Evolutionary conservation across 2,888 invertebrate species (phyloP).

Genomic region (Pandemis heparana): DNA sequence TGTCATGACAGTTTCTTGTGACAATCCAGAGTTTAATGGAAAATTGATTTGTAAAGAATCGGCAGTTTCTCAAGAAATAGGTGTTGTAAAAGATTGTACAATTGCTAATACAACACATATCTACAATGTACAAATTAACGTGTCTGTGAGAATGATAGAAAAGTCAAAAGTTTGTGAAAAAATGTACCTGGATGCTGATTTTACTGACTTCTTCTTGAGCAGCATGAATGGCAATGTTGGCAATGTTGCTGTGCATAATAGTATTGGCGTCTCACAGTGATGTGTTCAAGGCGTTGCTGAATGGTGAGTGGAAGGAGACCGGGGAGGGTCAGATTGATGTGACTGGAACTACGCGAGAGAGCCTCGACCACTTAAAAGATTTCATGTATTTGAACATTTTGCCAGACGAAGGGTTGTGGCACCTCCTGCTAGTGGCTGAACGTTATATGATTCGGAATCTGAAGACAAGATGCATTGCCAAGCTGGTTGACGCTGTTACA

Average conservation of each 20-base stretch:
- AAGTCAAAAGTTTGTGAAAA: not conserved
- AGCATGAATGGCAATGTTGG: slow-evolving; percentile 66
- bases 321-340: slow-evolving; percentile 58
- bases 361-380: slow-evolving; percentile 60
- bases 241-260: slow-evolving; percentile 59
- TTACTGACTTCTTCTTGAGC: slow-evolving; percentile 64
- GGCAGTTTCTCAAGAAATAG: not conserved
- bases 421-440: slow-evolving; percentile 59
- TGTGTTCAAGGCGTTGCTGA: slow-evolving; percentile 60
- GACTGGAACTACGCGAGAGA: slow-evolving; percentile 55
- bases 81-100: not conserved
- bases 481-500: slow-evolving; percentile 51
- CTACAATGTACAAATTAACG: not conserved
- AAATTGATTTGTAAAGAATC: not conserved
- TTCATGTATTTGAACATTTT: slow-evolving; percentile 61
- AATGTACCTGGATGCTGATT: slow-evolving; percentile 60
- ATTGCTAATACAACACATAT: no score
- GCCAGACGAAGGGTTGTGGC: slow-evolving; percentile 57
- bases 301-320: slow-evolving; percentile 62
- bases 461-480: slow-evolving; percentile 60
- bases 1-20: not conserved
- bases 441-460: slow-evolving; percentile 66
- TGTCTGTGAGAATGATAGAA: slow-evolving; percentile 2
- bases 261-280: slow-evolving; percentile 64
- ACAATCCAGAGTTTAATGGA: not conserved